phyloP scores from a whole-genome alignment of 2,888 invertebrate species.

The Caenorhabditis sp. region DNA sequence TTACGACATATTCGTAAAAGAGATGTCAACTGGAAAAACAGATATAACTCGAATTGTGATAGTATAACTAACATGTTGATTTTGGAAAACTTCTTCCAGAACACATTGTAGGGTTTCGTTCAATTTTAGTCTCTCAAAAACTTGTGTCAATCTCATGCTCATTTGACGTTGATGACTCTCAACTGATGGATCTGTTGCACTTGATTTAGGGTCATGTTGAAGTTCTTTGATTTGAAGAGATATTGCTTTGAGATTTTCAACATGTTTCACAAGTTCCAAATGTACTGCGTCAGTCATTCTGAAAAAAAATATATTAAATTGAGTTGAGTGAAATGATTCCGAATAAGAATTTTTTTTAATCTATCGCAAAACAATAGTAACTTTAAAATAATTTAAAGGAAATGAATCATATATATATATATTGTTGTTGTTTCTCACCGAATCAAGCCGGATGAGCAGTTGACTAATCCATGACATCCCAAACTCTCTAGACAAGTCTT shows the following conservation, averaged over 20 bases:
- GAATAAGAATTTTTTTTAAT: no score
- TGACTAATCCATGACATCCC: slow-evolving; percentile 72
- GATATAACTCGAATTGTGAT: background rate
- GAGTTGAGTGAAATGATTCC: no score
- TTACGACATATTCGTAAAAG: slow-evolving; percentile 70
- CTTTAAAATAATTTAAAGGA: no score
- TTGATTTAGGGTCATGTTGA: slow-evolving; percentile 37
- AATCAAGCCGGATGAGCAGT: slow-evolving; percentile 62
- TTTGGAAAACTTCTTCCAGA: slow-evolving; percentile 70
- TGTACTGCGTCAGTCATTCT: slow-evolving; percentile 72
- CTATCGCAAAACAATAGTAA: background rate
- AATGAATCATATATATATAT: no score
- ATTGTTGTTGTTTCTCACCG: slow-evolving; percentile 18
- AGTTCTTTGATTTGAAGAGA: slow-evolving; percentile 70
- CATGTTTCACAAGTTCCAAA: slow-evolving; percentile 70
- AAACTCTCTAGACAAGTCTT: slow-evolving; percentile 70
- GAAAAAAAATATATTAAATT: slow-evolving; percentile 56
- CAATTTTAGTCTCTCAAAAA: slow-evolving; percentile 71
- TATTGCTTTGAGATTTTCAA: slow-evolving; percentile 68
- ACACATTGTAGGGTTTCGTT: slow-evolving; percentile 71
- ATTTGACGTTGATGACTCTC: slow-evolving; percentile 72
- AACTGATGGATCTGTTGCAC: slow-evolving; percentile 61
- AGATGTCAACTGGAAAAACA: slow-evolving; percentile 59
- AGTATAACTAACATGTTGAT: slow-evolving; percentile 58
- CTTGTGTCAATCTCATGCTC: slow-evolving; percentile 71